A percentile compares a stretch with the other conserved stretches of the same genome.
Evolutionary conservation across 2,888 invertebrate species (phyloP).

Genomic region (Chouioia cunea): DNA sequence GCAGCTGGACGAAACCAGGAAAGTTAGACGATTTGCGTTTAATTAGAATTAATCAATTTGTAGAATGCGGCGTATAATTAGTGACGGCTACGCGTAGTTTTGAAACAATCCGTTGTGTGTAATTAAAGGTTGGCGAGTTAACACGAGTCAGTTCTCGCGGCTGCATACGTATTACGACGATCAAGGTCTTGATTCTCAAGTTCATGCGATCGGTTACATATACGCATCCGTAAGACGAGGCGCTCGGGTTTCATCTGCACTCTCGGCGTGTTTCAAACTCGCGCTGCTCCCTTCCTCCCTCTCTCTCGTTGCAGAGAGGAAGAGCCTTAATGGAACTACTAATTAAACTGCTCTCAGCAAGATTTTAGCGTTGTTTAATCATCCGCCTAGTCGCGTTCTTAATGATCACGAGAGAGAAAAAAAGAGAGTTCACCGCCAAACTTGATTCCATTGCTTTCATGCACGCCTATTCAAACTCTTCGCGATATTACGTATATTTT

Average conservation of each 20-base stretch:
- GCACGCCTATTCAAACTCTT: background rate
- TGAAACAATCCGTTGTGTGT: too few relatives aligned
- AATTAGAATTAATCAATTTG: too few relatives aligned
- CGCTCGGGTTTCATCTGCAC: constrained; percentile 27
- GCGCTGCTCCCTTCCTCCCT: background rate
- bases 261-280: constrained; percentile 19
- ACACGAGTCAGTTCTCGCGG: background rate
- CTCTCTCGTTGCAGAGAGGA: too few relatives aligned
- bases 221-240: constrained; percentile 29
- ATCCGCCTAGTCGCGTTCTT: constrained; percentile 1
- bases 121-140: background rate
- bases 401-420: constrained; percentile 25
- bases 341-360: constrained; percentile 30
- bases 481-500: background rate
- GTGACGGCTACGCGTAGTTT: too few relatives aligned
- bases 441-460: constrained; percentile 8
- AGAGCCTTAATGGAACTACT: constrained; percentile 27
- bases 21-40: too few relatives aligned
- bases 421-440: too few relatives aligned
- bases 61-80: background rate
- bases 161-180: constrained; percentile 12
- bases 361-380: constrained; percentile 30
- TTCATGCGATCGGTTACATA: constrained; percentile 31
- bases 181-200: constrained; percentile 38
- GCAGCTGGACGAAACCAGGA: too few relatives aligned